phyloP scores from a whole-genome alignment of 2,888 invertebrate species.

The Camptogramma bilineatum region DNA sequence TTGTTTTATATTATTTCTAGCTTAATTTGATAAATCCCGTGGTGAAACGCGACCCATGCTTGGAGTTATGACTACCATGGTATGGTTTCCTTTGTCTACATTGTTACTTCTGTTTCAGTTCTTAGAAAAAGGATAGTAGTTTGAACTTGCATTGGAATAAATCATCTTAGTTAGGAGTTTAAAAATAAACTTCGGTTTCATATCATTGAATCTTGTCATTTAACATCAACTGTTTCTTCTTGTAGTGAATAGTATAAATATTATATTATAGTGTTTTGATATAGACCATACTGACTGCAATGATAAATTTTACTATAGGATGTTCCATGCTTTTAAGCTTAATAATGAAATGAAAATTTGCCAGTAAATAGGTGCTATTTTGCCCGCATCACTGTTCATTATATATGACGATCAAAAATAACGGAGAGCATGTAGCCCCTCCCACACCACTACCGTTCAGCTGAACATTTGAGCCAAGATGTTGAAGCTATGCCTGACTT shows the following conservation, averaged over 20 bases:
- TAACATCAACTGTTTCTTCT: conserved; percentile 28
- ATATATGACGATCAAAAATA: conserved; percentile 47
- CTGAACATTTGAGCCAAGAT: conserved; percentile 18
- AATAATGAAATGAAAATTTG: conserved; percentile 32
- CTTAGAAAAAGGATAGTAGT: conserved; percentile 71
- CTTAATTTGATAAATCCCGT: conserved; percentile 71
- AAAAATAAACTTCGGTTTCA: conserved; percentile 25
- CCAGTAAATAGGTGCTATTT: conserved; percentile 36
- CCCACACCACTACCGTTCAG: conserved; percentile 44
- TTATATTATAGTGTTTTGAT: conserved; percentile 33
- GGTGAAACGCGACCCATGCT: conserved; percentile 84
- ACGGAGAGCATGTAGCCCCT: conserved; percentile 62
- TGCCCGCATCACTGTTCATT: conserved; percentile 43
- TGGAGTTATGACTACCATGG: conserved; percentile 86
- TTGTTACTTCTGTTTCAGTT: conserved; percentile 67
- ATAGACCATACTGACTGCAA: conserved; percentile 26
- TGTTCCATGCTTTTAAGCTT: conserved; percentile 42
- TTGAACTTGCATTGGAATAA: conserved; percentile 54
- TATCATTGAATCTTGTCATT: conserved; percentile 35
- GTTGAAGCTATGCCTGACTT: conserved; percentile 22
- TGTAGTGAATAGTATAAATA: conserved; percentile 37
- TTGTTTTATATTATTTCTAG: conserved; percentile 60
- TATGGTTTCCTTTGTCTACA: conserved; percentile 85
- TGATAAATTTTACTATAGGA: conserved; percentile 27
- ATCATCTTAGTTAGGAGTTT: conserved; percentile 48